Conservation (phyloP, 1,140 invertebrate species). For the Neodiprion lecontei region DNA sequence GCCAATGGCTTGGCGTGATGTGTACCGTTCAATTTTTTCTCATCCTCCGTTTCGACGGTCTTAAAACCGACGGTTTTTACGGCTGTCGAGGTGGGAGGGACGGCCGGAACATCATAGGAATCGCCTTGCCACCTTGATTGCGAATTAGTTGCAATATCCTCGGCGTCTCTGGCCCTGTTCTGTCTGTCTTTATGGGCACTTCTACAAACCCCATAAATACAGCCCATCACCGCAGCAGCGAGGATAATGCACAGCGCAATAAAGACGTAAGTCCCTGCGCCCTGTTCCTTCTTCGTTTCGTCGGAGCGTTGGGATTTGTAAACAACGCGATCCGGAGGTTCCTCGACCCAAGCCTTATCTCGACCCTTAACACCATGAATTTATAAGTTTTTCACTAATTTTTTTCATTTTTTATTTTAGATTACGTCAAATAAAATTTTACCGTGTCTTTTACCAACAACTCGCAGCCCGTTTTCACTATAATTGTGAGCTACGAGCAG, state of each 20-base stretch:
- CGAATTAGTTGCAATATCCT: slow-evolving; percentile 40
- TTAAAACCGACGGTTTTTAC: slow-evolving; percentile 54
- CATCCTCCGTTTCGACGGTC: slow-evolving; percentile 46
- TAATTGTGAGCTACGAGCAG: no score
- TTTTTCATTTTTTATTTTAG: slow-evolving; percentile 14
- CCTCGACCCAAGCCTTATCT: slow-evolving; percentile 81
- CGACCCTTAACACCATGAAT: slow-evolving; percentile 62
- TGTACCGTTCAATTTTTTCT: slow-evolving; percentile 55
- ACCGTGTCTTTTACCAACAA: not conserved
- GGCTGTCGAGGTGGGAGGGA: slow-evolving; percentile 26
- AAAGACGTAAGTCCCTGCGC: slow-evolving; percentile 75
- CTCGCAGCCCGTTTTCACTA: no score
- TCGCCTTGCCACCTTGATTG: slow-evolving; percentile 51
- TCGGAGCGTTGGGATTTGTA: slow-evolving; percentile 77
- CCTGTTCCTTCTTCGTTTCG: slow-evolving; percentile 77
- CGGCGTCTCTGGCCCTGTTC: slow-evolving; percentile 56
- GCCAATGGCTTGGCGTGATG: slow-evolving; percentile 38
- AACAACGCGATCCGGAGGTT: slow-evolving; percentile 74
- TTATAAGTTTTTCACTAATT: slow-evolving; percentile 15
- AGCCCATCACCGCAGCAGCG: slow-evolving; percentile 69
- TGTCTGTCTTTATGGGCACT: slow-evolving; percentile 64
- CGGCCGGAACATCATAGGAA: slow-evolving; percentile 43
- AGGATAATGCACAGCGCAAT: slow-evolving; percentile 74
- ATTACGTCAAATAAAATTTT: slow-evolving; percentile 12
- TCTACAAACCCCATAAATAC: slow-evolving; percentile 66